These are phyloP conservation scores for Galendromus occidentalis DNA, from an alignment of 1,140 invertebrate species.

Conservation along the genomic window DNA sequence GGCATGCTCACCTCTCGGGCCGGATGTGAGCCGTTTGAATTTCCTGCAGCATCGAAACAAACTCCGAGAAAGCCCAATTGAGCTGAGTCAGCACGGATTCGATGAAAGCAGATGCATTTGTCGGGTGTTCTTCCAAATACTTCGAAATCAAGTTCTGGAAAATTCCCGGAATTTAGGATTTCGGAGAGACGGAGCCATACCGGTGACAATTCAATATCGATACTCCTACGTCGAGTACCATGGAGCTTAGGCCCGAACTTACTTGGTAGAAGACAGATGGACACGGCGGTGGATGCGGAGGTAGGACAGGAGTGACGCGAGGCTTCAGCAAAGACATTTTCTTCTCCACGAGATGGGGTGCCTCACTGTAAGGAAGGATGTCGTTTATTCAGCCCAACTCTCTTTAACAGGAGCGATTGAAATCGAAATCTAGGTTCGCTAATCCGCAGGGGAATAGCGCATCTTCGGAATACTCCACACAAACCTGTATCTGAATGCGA, in stretches of 20 bases:
- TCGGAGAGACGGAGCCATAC: background rate
- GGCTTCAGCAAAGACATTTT: constrained; percentile 8
- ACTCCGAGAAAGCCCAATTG: constrained; percentile 74
- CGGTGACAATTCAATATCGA: background rate
- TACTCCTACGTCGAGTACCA: background rate
- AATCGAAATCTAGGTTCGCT: background rate
- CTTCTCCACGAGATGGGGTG: background rate
- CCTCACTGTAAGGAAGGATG: background rate
- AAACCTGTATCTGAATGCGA: constrained; percentile 10
- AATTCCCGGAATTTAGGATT: no score
- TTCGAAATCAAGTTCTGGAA: constrained; percentile 21
- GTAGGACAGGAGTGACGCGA: background rate
- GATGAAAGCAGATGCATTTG: constrained; percentile 40
- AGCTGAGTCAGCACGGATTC: constrained; percentile 60
- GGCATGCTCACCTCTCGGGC: constrained; percentile 21
- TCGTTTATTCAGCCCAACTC: background rate
- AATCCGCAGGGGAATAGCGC: background rate
- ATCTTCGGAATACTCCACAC: background rate
- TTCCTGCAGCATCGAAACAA: constrained; percentile 65
- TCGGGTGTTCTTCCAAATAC: constrained; percentile 31
- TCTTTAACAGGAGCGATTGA: background rate
- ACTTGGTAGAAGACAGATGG: constrained; percentile 5
- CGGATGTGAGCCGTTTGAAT: constrained; percentile 36
- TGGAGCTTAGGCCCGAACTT: background rate
- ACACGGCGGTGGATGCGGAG: background rate